Evolutionary conservation across 1,140 invertebrate species (phyloP), one percentile per base, ranked within the genome.

Genomic region (Diorhabda sublineata): DNA sequence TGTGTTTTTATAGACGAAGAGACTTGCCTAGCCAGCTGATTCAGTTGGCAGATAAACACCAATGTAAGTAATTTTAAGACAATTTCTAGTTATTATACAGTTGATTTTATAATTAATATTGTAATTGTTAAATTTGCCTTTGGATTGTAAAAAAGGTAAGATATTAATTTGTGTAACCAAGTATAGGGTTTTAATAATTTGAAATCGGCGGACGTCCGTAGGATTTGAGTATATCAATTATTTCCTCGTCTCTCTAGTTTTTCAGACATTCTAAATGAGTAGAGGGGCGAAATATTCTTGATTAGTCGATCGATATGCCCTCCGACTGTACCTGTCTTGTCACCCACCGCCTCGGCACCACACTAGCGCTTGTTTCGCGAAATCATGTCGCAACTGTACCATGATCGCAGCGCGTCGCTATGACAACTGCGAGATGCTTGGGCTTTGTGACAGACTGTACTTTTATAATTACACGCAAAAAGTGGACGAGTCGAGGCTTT

Each of bases 1-100:
- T 98, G 93, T 99, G 97, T 84, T 99, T 98, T 84, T 99, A 97
- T 84, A 88, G 97, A 84, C 89, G 97, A 83, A 89, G 96, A 82
- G 97, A 99, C 86, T 89, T 99, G 78, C 96, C 97, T 71, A 90
- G 90, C 79, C 91, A 94, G 69, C 88, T 99, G 75, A 94, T 98
- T 78, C 90, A 94, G 83, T 88, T 98, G 80, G 97, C 97, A 71
- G 97, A 99, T 85, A 97, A 97, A 88, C 95, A 98, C 88, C 95
- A 98, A 89, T 92, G 95, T 97, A 87, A 96, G 94, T 92, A 71
- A 67, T 58, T 52, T 52, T 52, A n/a, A 26, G 1, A 26, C 26
- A 26, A 26, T 1, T 26, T 26, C 26, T 26, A 26, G 26, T 26
- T 26, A 26, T 26, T 26, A 26, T 26, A 26, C 26, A 26, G 26